These are phyloP conservation scores for Engraulis encrasicolus DNA, from an alignment of 2,113 vertebrate species.

Conservation along the genomic window DNA sequence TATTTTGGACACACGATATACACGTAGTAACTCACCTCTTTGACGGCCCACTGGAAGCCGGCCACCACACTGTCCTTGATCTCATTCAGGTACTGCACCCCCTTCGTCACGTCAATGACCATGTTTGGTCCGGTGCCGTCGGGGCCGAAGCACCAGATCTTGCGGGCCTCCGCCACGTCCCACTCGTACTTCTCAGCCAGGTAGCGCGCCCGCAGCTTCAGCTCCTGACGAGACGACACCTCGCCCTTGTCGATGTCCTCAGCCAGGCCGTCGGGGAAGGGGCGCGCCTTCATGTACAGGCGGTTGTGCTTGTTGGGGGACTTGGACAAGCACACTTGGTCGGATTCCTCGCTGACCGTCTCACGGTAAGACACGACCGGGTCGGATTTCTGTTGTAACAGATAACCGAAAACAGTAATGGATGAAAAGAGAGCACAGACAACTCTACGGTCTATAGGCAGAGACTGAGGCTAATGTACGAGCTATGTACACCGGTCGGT, in stretches of 20 bases:
- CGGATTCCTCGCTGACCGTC: constrained; percentile 62
- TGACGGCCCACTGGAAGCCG: constrained; percentile 69
- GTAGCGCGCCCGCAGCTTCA: constrained; percentile 58
- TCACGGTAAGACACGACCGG: constrained; percentile 65
- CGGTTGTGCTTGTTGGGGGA: constrained; percentile 68
- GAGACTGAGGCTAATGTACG: neutral
- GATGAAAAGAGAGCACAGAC: neutral
- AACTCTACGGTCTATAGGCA: neutral
- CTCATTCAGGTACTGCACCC: constrained; percentile 67
- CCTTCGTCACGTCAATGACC: constrained; percentile 61
- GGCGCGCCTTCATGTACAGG: constrained; percentile 61
- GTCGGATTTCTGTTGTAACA: constrained; percentile 66
- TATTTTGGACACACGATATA: neutral
- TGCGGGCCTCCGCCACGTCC: constrained; percentile 61
- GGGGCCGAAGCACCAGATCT: constrained; percentile 70
- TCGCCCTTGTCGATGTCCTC: constrained; percentile 68
- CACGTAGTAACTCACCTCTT: constrained; percentile 60
- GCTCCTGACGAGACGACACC: constrained; percentile 60
- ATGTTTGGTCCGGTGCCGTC: constrained; percentile 60
- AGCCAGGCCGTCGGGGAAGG: constrained; percentile 65
- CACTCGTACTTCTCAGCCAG: constrained; percentile 68
- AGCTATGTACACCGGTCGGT: too few species aligned
- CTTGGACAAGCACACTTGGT: constrained; percentile 64
- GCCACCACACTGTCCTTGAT: constrained; percentile 66
- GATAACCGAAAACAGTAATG: neutral